Evolutionary conservation across 2,797 vertebrate genomes (phyloP).

Genomic region (Falco rusticolus): DNA sequence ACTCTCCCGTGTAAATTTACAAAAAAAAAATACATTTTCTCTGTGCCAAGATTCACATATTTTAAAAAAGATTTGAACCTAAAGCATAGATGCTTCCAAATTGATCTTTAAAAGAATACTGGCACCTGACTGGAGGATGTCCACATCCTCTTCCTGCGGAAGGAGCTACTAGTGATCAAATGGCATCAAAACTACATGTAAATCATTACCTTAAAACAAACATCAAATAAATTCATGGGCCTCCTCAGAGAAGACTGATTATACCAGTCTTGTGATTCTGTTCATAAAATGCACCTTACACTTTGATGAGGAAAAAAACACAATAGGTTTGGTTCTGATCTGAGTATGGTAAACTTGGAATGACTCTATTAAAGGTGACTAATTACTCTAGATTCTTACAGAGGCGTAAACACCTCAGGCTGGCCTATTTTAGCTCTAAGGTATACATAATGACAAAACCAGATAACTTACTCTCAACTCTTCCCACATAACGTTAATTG

Average conservation of each 20-base stretch:
- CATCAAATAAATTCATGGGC: not conserved
- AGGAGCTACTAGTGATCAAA: not conserved
- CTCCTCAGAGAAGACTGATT: not conserved
- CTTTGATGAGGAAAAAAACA: not conserved
- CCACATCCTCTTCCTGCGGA: not conserved
- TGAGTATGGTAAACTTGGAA: not conserved
- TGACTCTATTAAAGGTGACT: not conserved
- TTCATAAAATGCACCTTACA: too few species aligned
- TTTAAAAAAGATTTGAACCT: not conserved
- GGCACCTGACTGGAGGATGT: not conserved
- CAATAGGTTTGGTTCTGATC: not conserved
- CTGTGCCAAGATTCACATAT: not conserved
- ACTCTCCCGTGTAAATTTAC: not conserved
- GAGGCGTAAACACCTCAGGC: not conserved
- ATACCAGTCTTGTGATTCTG: not conserved
- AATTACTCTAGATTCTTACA: not conserved
- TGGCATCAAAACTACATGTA: not conserved
- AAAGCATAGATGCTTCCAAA: not conserved
- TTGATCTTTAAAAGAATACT: not conserved
- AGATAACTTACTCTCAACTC: not conserved
- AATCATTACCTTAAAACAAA: not conserved
- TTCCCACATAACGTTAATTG: not conserved
- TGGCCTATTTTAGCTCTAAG: not conserved
- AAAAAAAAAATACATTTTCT: not conserved
- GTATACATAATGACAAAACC: not conserved